phyloP scores from a whole-genome alignment of 2,888 invertebrate genomes.

The Cepaea hortensis region DNA sequence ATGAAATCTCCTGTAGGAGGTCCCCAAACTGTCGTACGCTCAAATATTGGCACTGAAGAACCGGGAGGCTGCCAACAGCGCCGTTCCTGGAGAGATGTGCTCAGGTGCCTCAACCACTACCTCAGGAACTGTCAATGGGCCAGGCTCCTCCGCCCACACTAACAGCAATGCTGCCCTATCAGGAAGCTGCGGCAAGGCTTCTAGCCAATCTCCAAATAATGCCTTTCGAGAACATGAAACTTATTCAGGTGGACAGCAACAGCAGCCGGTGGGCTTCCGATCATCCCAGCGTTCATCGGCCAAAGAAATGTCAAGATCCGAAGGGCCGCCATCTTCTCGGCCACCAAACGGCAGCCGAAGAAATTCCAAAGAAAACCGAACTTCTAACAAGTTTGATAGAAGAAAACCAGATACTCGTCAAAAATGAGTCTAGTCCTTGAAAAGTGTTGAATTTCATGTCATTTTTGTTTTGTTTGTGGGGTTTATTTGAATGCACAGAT shows the following conservation, averaged over 20 bases:
- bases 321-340: constrained; percentile 31
- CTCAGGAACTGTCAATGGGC: constrained; percentile 41
- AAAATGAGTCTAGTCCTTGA: constrained; percentile 32
- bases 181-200: neutral
- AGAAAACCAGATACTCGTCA: constrained; percentile 42
- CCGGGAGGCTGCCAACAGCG: constrained; percentile 21
- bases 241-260: constrained; percentile 31
- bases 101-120: neutral
- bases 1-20: constrained; percentile 25
- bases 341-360: constrained; percentile 33
- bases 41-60: constrained; percentile 42
- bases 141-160: neutral
- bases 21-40: constrained; percentile 39
- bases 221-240: constrained; percentile 33
- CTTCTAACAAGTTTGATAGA: constrained; percentile 38
- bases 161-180: neutral
- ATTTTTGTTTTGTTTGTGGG: neutral
- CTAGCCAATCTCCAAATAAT: constrained; percentile 26
- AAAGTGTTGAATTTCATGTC: neutral
- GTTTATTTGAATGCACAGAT: neutral
- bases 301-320: constrained; percentile 31
- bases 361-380: constrained; percentile 37
- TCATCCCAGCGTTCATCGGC: constrained; percentile 30
- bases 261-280: constrained; percentile 17
- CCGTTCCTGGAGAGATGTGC: neutral